Evolutionary conservation across 64 coral and sea anemone genomes (phyloP).

Genomic region (Stylophora pistillata): DNA sequence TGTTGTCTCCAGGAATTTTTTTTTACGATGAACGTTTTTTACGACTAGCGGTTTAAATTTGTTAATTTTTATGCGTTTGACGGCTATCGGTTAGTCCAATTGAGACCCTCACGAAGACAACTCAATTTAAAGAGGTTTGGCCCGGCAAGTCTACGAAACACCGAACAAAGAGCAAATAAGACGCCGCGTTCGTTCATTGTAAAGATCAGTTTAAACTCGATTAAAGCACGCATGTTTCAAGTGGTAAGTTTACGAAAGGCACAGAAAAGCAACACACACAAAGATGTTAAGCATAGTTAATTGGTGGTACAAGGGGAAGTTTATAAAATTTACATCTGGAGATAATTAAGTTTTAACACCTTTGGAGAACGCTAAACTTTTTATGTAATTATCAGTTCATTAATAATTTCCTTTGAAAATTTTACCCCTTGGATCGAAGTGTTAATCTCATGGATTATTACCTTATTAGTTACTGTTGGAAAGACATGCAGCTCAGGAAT

Average conservation of each 20-base stretch:
- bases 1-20: no score
- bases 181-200: no score
- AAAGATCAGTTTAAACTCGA: neutral
- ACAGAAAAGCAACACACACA: neutral
- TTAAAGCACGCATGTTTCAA: neutral
- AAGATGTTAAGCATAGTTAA: neutral
- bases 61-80: no score
- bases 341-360: neutral
- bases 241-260: neutral
- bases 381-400: slow-evolving; percentile 40
- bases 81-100: no score
- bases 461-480: neutral
- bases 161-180: no score
- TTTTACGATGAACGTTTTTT: no score
- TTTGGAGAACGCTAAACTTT: slow-evolving; percentile 5
- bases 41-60: no score
- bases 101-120: no score
- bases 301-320: neutral
- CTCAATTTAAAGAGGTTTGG: no score
- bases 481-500: neutral
- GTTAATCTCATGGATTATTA: slow-evolving; percentile 14
- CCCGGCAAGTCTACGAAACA: no score
- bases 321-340: neutral
- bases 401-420: neutral
- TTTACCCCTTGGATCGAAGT: slow-evolving; percentile 42